These are phyloP conservation scores for Ormyrus labotus DNA, from an alignment of 2,888 invertebrate species.

Conservation along the genomic window DNA sequence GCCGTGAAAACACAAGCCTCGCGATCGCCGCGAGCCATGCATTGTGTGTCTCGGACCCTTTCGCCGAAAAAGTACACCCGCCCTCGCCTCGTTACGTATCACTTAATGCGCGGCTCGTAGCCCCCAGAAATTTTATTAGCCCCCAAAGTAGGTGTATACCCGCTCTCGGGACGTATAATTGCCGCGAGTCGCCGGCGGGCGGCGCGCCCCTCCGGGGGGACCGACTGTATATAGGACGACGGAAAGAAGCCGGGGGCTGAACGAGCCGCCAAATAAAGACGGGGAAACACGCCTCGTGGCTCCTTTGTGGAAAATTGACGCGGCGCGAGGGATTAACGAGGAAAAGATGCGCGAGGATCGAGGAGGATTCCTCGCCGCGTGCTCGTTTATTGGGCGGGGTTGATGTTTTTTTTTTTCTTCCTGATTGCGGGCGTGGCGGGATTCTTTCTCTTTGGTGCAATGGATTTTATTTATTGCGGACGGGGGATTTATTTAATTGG, in stretches of 20 bases:
- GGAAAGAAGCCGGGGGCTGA: neutral
- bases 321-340: neutral
- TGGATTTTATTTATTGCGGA: too few species aligned
- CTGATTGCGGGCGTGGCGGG: too few species aligned
- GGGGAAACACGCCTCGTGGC: slow-evolving; percentile 9
- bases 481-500: too few species aligned
- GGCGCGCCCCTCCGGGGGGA: neutral
- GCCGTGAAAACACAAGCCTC: neutral
- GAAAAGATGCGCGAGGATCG: neutral
- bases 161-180: slow-evolving; percentile 34
- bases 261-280: slow-evolving; percentile 7
- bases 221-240: slow-evolving; percentile 4
- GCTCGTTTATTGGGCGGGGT: too few species aligned
- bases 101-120: slow-evolving; percentile 60
- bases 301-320: slow-evolving; percentile 26
- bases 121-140: slow-evolving; percentile 66
- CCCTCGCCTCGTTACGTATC: slow-evolving; percentile 64
- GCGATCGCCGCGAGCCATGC: slow-evolving; percentile 39
- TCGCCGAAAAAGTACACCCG: slow-evolving; percentile 33
- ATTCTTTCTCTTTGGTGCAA: too few species aligned
- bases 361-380: neutral
- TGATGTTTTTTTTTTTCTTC: too few species aligned
- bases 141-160: slow-evolving; percentile 55
- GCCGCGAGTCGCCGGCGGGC: neutral
- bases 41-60: slow-evolving; percentile 23